Evolutionary conservation across 1,140 invertebrate genomes (phyloP), one percentile per base, ranked within the genome.

Genomic region (Campoletis sonorensis): DNA sequence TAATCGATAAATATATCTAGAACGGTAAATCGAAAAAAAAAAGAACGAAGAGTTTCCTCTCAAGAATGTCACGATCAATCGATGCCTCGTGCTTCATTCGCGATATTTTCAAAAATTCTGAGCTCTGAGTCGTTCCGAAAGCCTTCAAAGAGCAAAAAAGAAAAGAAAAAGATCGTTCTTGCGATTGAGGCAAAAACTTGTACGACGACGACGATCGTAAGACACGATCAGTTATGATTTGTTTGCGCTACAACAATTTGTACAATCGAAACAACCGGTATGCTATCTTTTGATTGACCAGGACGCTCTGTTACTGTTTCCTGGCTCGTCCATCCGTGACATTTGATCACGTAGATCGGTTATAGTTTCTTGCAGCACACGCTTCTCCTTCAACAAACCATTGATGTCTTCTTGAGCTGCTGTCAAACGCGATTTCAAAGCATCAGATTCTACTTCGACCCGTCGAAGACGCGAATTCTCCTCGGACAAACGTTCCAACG

Each of bases 341-440:
- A 89, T 86, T 82, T 93, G 92, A 83, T 90, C 95, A 91, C 96
- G 95, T 82, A 96, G 86, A 54, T 93, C 90, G 18, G 93, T 91
- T 81, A 96, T 91, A 71, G 94, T 94, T 83, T 96, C 95, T 64
- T 96, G 88, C 33, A 97, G 90, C n/a, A 93, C 93, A 82, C 94
- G 94, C 86, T 97, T 97, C 84, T 97, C 96, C 51, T 95, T 94
- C 0, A 96, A 84, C 61, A 97, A 88, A 33, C 92, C 92, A 21
- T 93, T 93, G 1, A 96, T 95, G 75, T 96, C 94, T 83, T 96
- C 95, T 87, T 96, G 95, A 1, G 96, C 95, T 1, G 93, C 93
- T 86, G 82, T 93, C 27, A 96, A 89, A 84, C 93, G 93, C 1
- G 92, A 92, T 82, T 93, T 93, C 23, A 95, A 85, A 3, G 93